A percentile compares a stretch with the other conserved stretches of the same genome.
Conservation (phyloP, 2,888 invertebrate species). For the Chorisops tibialis region DNA sequence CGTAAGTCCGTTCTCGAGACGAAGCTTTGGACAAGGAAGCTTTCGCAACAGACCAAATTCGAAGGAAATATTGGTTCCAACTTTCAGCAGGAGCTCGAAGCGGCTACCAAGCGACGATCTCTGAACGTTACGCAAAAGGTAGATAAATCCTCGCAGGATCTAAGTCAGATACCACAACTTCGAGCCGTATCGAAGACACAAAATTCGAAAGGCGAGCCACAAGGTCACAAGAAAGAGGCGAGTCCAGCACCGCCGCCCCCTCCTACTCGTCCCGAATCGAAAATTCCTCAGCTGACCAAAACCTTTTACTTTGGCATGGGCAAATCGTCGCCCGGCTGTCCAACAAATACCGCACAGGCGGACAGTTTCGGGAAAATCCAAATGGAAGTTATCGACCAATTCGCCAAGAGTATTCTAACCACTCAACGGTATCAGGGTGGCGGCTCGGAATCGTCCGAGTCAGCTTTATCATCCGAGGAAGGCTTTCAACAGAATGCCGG, state of each 20-base stretch:
- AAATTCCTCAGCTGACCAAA: constrained; percentile 49
- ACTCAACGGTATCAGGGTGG: constrained; percentile 10
- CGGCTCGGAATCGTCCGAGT: constrained; percentile 53
- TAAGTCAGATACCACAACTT: no score
- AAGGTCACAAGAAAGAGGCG: neutral
- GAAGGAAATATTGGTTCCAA: no score
- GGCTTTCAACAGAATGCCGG: constrained; percentile 44
- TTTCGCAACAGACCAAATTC: constrained; percentile 22
- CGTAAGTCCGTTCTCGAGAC: constrained; percentile 4
- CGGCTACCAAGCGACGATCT: constrained; percentile 30
- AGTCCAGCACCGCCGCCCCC: neutral
- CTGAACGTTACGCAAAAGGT: constrained; percentile 1
- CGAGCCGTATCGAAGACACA: neutral
- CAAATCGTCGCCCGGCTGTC: constrained; percentile 44
- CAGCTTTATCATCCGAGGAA: constrained; percentile 57
- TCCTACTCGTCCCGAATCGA: constrained; percentile 27
- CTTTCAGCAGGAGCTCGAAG: constrained; percentile 32
- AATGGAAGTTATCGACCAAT: constrained; percentile 44
- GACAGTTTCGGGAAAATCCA: constrained; percentile 32
- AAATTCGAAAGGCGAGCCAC: neutral
- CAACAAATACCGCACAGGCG: constrained; percentile 39
- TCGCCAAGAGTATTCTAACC: constrained; percentile 43
- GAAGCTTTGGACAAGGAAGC: constrained; percentile 22
- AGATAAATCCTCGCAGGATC: no score
- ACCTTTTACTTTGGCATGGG: constrained; percentile 81